Base-by-base conservation (phyloP, 2,888 invertebrate species). In the Ditula angustiorana region DNA sequence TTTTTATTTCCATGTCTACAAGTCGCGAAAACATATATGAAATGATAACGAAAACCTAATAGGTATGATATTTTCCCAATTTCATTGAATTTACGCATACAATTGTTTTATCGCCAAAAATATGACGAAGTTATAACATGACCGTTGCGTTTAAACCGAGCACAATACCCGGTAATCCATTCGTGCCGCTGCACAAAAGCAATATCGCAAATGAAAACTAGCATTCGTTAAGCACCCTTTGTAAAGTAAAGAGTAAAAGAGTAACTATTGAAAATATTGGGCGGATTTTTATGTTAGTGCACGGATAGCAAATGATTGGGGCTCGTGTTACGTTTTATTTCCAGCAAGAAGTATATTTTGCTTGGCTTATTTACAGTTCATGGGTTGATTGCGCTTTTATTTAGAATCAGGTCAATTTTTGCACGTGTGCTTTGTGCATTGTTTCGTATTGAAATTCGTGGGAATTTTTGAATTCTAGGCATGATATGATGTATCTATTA, bases 201-300 rank as follows among this genome's bases (percentile, higher is more conserved):
- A 90, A 90, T 88, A 90, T 83, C 79, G 80, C 74, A 78, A 83
- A 81, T 87, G 82, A 79, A 87, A 86, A 83, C 87, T 86, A 83
- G 81, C 75, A 78, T 81, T 88, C 84, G 86, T 87, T 88, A 88
- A 85, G 81, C 80, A 79, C 78, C 79, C 82, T 86, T 87, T 89
- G 86, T 85, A 81, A 79, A n/a, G n/a, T n/a, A n/a, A n/a, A n/a
- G n/a, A n/a, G n/a, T n/a, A n/a, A n/a, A n/a, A 41, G 41, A 41
- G 37, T 41, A 72, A 78, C 74, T 74, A 77, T 80, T 77, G 77
- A 78, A 85, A 82, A 80, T 79, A 75, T 76, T 75, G 73, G 52
- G 56, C 28, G 46, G 57, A 58, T 61, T 57, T 66, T 66, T 53
- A 63, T 52, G 63, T n/a, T 24, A 33, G 53, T 35, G 5, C 53